Percentiles rank a stretch among this genome's conserved stretches.
Conservation (phyloP, 2,797 vertebrate species). For the Denticeps clupeoides region DNA sequence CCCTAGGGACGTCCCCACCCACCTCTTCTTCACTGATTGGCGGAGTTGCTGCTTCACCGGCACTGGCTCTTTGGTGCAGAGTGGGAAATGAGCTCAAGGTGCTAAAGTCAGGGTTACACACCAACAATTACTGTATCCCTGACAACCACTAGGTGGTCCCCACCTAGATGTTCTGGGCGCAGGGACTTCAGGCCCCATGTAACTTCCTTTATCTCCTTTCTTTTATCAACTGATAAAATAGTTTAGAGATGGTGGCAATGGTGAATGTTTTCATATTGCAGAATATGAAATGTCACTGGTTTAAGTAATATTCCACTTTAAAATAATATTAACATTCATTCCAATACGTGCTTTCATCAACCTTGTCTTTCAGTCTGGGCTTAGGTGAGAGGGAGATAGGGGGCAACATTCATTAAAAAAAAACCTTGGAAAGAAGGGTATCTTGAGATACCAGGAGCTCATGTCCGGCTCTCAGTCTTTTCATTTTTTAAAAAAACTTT, state of each 20-base stretch:
- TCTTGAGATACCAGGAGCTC: too few species aligned
- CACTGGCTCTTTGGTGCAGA: not conserved
- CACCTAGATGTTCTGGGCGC: not conserved
- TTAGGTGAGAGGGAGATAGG: too few species aligned
- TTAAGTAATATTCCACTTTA: too few species aligned
- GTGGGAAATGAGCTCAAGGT: not conserved
- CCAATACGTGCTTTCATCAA: conserved; percentile 6
- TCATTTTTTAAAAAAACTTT: conserved; percentile 9
- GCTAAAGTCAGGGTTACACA: not conserved
- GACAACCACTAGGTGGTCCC: conserved; percentile 1
- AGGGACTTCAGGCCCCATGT: too few species aligned
- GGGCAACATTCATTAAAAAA: not conserved
- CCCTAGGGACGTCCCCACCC: conserved; percentile 1
- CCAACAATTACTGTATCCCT: not conserved
- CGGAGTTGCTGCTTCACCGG: not conserved
- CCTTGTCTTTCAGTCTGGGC: not conserved
- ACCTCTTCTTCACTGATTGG: not conserved
- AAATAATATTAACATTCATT: conserved; percentile 8
- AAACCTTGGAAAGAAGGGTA: not conserved
- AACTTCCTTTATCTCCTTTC: too few species aligned
- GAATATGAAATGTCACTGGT: too few species aligned
- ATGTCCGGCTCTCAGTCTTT: conserved; percentile 5
- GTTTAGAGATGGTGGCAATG: too few species aligned
- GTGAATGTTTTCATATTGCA: too few species aligned
- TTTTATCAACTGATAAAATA: too few species aligned